Base-by-base conservation (phyloP, 2,113 vertebrate genomes). In the Hippolais icterina region DNA sequence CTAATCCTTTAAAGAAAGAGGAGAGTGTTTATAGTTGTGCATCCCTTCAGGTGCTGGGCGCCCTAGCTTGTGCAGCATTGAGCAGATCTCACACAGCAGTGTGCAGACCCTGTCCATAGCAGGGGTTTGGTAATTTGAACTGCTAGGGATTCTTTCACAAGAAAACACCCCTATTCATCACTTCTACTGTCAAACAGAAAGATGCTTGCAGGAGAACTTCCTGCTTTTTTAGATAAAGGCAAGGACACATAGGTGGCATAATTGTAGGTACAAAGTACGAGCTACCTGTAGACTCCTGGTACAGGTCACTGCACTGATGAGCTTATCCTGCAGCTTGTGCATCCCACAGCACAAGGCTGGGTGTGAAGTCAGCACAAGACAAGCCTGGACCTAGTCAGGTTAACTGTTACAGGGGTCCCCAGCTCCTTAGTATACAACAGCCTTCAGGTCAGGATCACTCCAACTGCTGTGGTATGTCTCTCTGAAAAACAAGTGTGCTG, bases 291-390 rank as follows among this genome's bases (percentile, higher is more conserved):
- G 14, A 8, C 28, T 83, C 6, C 21, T n/a, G 19, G 61, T 64
- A 19, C 10, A 84, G 12, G 12, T 31, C 3, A 1, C 61, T 82
- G 47, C 3, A 1, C 61, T 82, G 47, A 35, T 54, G 80, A 66
- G 50, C 21, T 83, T 52, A 25, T 69, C 50, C 63, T 57, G 31
- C 50, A 87, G 63, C 54, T 2, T 41, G n/a, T 71, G 61, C 3
- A 1, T 28, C 59, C 49, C 29, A n/a, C 17, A 46, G 31, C 11
- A 27, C 12, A 17, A 49, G 27, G 10, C n/a, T 81, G 27, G 20
- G 8, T 0, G 0, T 37, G 47, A 65, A 54, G 9, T 2, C 68
- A 80, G 46, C 46, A 41, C 35, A 35, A 46, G 27, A 5, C 3
- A 10, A 64, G 10, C 54, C n/a, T 63, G 39, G 20, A 46, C 10